Evolutionary conservation across 2,888 invertebrate species (phyloP), one percentile per base, ranked within the genome.

Genomic region (Scaptomyza cyrtandrae): DNA sequence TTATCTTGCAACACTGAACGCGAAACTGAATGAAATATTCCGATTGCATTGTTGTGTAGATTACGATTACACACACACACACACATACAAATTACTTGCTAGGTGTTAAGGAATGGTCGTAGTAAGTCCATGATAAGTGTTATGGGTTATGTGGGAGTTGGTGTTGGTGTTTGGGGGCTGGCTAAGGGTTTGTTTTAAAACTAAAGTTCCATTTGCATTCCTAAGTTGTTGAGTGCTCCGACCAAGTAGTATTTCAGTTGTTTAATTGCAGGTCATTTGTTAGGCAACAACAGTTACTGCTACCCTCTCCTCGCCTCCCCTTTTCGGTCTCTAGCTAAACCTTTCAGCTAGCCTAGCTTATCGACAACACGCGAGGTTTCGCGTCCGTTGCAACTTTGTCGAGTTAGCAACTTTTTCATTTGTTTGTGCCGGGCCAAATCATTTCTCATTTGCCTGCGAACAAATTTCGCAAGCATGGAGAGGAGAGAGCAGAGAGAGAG

Each of bases 391-490:
- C 59, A 58, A 58, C 41, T 45, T 41, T 61, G 48, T 57, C 58
- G 27, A 52, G 57, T 59, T 58, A 61, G 48, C 78, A 49, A 37
- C 27, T 57, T 56, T 56, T 19, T 19, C 19, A 19, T 19, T 67
- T 67, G 41, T 16, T 16, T 33, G 50, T 55, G 45, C 29, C 69
- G 31, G 31, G 55, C 44, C 62, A 74, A 82, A 86, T 82, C 74
- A 86, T 84, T 88, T 82, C 86, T 84, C 83, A 84, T 86, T 88
- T 74, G 79, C 83, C 77, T 74, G 88, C 75, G 72, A 19, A 19
- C 69, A 88, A 82, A 77, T 75, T 71, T 49, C n/a, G 67, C 77
- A 77, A 71, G 45, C 68, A 37, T 74, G 56, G 0, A 6, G 33
- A 1, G n/a, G 7, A 2, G 6, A 19, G 33, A 19, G 3, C 19